phyloP scores from a whole-genome alignment of 2,888 invertebrate genomes.

The Noctuana brunneofusca region DNA sequence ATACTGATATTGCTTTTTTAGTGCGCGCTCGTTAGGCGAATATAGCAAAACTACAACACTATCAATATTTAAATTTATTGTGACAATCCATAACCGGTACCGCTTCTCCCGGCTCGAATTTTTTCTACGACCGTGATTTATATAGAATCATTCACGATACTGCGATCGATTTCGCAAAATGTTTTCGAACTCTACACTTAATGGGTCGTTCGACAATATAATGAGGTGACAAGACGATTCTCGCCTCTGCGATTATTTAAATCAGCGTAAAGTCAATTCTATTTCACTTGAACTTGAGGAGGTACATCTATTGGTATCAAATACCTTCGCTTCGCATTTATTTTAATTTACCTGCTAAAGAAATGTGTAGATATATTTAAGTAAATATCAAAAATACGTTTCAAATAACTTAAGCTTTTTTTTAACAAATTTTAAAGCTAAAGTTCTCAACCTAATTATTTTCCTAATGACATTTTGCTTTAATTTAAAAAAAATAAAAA shows the following conservation, averaged over 20 bases:
- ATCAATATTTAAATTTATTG: slow-evolving; percentile 72
- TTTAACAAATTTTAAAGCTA: no score
- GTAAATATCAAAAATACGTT: no score
- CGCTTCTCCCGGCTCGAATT: slow-evolving; percentile 20
- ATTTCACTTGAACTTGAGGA: neutral
- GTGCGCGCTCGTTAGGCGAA: slow-evolving; percentile 69
- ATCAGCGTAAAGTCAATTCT: neutral
- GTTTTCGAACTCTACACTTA: slow-evolving; percentile 46
- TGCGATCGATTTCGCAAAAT: slow-evolving; percentile 51
- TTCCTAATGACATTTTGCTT: no score
- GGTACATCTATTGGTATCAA: no score
- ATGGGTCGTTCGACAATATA: slow-evolving; percentile 41
- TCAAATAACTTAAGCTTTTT: no score
- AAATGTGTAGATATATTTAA: no score
- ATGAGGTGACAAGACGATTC: slow-evolving; percentile 25
- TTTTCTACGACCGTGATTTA: slow-evolving; percentile 46
- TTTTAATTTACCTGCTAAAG: no score
- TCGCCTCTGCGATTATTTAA: slow-evolving; percentile 17
- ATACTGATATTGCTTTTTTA: slow-evolving; percentile 77
- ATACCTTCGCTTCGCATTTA: no score
- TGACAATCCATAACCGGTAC: slow-evolving; percentile 57
- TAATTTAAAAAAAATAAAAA: no score
- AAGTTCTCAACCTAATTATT: no score
- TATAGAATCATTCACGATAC: slow-evolving; percentile 42
- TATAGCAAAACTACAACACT: slow-evolving; percentile 61